Percentiles rank a stretch among this genome's conserved stretches.
Evolutionary conservation across 2,797 vertebrate genomes (phyloP).

Genomic region (Phaenicophaeus curvirostris): DNA sequence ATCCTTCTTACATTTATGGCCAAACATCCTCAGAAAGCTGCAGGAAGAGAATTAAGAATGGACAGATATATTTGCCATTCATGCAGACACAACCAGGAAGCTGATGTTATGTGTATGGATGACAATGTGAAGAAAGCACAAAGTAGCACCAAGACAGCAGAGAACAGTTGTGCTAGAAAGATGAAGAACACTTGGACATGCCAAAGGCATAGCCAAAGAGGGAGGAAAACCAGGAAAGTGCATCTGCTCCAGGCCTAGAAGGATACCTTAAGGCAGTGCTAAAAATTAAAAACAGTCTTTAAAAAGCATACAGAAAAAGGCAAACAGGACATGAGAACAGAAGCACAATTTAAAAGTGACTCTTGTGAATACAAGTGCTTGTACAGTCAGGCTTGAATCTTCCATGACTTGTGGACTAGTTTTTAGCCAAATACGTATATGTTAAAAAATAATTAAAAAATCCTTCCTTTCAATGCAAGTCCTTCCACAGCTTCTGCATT

Average conservation of each 20-base stretch:
- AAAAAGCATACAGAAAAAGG: background rate
- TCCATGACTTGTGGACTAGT: background rate
- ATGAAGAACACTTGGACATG: background rate
- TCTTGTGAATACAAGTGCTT: background rate
- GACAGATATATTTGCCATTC: background rate
- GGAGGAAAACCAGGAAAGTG: background rate
- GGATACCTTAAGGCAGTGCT: background rate
- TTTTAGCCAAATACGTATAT: background rate
- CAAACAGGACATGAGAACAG: background rate
- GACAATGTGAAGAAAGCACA: background rate
- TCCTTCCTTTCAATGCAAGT: background rate
- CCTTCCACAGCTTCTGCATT: constrained; percentile 18
- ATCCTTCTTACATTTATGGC: background rate
- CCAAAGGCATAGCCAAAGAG: background rate
- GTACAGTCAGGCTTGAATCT: background rate
- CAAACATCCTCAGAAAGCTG: background rate
- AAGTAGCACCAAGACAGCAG: background rate
- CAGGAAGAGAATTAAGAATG: background rate
- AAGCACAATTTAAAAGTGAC: background rate
- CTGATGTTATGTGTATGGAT: background rate
- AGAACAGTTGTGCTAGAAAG: background rate
- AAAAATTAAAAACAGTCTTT: background rate
- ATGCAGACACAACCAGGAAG: background rate
- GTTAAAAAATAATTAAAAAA: background rate
- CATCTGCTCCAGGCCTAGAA: background rate